Evolutionary conservation across 2,797 vertebrate genomes (phyloP).

Genomic region (Etheostoma perlongum): DNA sequence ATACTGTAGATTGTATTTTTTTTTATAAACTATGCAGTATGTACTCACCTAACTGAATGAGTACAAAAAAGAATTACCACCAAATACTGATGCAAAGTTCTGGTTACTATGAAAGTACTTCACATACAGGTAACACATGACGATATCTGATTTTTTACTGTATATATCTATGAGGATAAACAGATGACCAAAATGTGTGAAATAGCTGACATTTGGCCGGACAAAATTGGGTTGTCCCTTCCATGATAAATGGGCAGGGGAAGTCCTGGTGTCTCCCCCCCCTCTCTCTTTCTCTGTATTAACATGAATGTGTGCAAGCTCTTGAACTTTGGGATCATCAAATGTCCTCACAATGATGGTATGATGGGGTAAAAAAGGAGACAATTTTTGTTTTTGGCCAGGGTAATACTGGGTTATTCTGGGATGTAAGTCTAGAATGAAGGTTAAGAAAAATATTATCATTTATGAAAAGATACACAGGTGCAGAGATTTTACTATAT

Average conservation of each 20-base stretch:
- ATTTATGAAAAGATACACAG: neutral
- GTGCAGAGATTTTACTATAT: neutral
- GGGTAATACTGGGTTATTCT: neutral
- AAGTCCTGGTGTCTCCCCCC: conserved; percentile 39
- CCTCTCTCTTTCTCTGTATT: neutral
- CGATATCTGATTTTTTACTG: neutral
- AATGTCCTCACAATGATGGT: neutral
- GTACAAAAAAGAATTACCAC: neutral
- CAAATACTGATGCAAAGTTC: neutral
- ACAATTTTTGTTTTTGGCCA: neutral
- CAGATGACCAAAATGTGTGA: neutral
- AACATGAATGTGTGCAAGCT: neutral
- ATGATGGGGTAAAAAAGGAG: neutral
- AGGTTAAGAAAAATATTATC: too few relatives aligned
- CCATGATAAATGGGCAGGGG: conserved; percentile 37
- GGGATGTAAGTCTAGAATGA: neutral
- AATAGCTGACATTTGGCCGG: conserved; percentile 40
- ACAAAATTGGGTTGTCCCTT: neutral
- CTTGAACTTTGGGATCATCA: neutral
- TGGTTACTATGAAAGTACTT: neutral
- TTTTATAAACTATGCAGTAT: neutral
- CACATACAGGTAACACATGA: conserved; percentile 1
- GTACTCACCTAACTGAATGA: neutral
- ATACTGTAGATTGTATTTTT: too few relatives aligned
- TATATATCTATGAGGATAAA: neutral